Evolutionary conservation across 1,140 invertebrate species (phyloP).

Genomic region (Heliconius congener): DNA sequence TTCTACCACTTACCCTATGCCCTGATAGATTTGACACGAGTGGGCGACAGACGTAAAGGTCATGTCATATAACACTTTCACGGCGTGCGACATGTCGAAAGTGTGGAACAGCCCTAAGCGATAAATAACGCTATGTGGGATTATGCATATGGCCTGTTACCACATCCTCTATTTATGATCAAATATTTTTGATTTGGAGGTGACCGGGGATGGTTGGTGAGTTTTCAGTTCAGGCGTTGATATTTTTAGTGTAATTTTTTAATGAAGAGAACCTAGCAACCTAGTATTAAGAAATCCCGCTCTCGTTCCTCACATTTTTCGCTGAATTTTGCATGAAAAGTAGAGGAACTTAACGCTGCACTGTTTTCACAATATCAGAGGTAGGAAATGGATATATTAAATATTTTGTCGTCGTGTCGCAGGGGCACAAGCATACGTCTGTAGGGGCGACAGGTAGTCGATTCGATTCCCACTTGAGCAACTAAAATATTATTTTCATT

Average conservation of each 20-base stretch:
- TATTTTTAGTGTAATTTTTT: no score
- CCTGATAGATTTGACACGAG: slow-evolving; percentile 36
- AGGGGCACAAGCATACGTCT: no score
- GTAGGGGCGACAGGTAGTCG: neutral
- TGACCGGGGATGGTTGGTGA: no score
- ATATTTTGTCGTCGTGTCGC: no score
- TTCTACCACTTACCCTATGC: neutral
- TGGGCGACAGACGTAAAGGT: slow-evolving; percentile 61
- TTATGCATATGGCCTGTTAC: slow-evolving; percentile 16
- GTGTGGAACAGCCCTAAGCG: slow-evolving; percentile 24
- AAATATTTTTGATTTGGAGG: neutral
- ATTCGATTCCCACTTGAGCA: neutral
- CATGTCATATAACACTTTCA: slow-evolving; percentile 61
- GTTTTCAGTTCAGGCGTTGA: no score
- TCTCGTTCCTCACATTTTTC: no score
- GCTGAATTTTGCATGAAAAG: no score
- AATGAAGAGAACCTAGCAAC: no score
- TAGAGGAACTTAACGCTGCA: no score
- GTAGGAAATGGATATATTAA: no score
- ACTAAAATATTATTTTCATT: neutral
- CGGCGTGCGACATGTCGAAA: slow-evolving; percentile 31
- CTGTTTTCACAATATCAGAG: no score
- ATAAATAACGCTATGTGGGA: slow-evolving; percentile 23
- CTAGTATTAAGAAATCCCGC: no score
- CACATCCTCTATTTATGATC: neutral